Percentiles rank a stretch among this genome's conserved stretches.
Conservation (phyloP, 2,797 vertebrate species). For the Poeciliopsis infans region DNA sequence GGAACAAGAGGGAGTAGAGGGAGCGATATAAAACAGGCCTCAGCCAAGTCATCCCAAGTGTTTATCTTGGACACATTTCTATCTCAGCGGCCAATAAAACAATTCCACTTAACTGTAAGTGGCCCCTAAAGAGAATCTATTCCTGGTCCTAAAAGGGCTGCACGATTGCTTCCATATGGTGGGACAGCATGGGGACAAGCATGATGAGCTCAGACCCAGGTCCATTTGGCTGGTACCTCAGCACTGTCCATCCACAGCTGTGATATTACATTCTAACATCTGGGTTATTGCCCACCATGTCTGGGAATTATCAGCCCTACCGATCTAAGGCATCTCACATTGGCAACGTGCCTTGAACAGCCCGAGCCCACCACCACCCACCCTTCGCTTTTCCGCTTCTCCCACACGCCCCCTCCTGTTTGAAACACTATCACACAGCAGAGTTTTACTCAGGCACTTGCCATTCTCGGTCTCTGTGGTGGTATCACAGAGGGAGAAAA, state of each 20-base stretch:
- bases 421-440: conserved; percentile 82
- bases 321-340: conserved; percentile 93
- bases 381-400: conserved; percentile 36
- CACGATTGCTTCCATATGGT: conserved; percentile 99
- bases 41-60: conserved; percentile 91
- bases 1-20: conserved; percentile 77
- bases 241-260: conserved; percentile 93
- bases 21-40: conserved; percentile 79
- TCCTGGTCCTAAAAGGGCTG: conserved; percentile 94
- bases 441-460: conserved; percentile 75
- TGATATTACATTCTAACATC: conserved; percentile 97
- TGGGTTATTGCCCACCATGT: conserved; percentile 98
- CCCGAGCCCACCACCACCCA: conserved; percentile 42
- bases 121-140: conserved; percentile 95
- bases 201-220: conserved; percentile 87
- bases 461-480: conserved; percentile 74
- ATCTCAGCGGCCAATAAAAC: conserved; percentile 98
- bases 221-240: conserved; percentile 90
- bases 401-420: conserved; percentile 74
- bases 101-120: conserved; percentile 97
- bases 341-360: conserved; percentile 83
- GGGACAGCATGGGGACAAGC: conserved; percentile 95
- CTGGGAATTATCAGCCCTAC: conserved; percentile 97
- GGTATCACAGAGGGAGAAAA: conserved; percentile 75
- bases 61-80: conserved; percentile 99